A percentile compares a stretch with the other conserved stretches of the same genome.
These are phyloP conservation scores for Gavia stellata DNA, from an alignment of 2,113 vertebrate species.

Conservation along the genomic window DNA sequence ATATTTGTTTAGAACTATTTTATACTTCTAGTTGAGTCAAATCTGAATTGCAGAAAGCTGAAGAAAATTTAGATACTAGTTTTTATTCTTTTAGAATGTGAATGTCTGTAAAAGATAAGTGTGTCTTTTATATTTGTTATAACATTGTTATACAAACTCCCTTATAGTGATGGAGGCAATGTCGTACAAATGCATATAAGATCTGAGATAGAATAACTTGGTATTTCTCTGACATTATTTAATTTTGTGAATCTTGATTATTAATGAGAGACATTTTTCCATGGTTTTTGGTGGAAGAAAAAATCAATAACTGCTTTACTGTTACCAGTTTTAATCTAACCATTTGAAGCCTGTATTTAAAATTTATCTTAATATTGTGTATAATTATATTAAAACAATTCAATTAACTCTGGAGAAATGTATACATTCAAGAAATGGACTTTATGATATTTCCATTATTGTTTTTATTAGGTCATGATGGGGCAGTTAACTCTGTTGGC, in stretches of 20 bases:
- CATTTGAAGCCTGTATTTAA: neutral
- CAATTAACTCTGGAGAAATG: neutral
- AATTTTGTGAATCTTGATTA: neutral
- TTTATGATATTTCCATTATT: neutral
- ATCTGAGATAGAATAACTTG: neutral
- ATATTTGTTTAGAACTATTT: neutral
- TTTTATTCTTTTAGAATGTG: neutral
- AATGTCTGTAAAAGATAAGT: neutral
- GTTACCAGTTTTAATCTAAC: neutral
- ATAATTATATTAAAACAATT: neutral
- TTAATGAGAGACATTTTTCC: neutral
- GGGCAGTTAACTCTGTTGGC: conserved; percentile 75
- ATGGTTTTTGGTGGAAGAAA: neutral
- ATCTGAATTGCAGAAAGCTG: neutral
- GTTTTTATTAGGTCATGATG: conserved; percentile 78
- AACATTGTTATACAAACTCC: neutral
- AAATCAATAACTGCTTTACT: neutral
- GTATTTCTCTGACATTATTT: neutral
- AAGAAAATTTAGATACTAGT: neutral
- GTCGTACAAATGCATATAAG: neutral
- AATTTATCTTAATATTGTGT: neutral
- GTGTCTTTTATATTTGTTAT: neutral
- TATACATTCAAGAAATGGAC: neutral
- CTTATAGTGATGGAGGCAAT: neutral
- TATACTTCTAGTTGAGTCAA: neutral